Conservation (phyloP, 2,113 vertebrate genomes). For the Bubalus kerabau region DNA sequence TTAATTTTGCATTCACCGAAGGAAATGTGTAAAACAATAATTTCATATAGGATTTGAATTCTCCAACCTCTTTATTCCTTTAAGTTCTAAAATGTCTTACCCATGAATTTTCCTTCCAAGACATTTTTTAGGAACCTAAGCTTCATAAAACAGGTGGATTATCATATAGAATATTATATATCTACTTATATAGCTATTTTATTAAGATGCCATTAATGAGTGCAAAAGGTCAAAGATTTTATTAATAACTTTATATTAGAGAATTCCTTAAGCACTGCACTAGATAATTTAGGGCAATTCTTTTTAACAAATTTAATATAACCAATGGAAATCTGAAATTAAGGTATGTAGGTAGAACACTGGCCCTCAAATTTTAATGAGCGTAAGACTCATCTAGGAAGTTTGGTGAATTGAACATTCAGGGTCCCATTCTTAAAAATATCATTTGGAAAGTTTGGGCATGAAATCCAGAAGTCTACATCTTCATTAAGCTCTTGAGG, state of each 20-base stretch:
- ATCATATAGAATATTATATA: neutral
- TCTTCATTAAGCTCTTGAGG: neutral
- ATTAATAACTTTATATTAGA: neutral
- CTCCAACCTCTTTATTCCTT: neutral
- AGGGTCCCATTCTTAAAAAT: neutral
- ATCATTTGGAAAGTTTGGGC: neutral
- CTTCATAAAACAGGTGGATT: neutral
- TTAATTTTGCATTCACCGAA: neutral
- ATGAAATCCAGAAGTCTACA: neutral
- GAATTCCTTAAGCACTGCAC: neutral
- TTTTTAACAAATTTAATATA: neutral
- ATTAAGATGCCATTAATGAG: neutral
- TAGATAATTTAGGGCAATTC: neutral
- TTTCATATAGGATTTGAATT: neutral
- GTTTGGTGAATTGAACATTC: neutral
- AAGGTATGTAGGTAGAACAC: neutral
- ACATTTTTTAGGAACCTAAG: neutral
- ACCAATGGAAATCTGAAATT: neutral
- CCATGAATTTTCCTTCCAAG: neutral
- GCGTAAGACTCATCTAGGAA: neutral
- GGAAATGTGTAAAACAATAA: neutral
- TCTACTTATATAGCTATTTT: neutral
- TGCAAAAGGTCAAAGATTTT: neutral
- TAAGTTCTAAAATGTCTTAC: conserved; percentile 18
- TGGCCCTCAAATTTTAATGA: neutral